phyloP scores from a whole-genome alignment of 2,113 vertebrate genomes.

The Neofelis nebulosa region DNA sequence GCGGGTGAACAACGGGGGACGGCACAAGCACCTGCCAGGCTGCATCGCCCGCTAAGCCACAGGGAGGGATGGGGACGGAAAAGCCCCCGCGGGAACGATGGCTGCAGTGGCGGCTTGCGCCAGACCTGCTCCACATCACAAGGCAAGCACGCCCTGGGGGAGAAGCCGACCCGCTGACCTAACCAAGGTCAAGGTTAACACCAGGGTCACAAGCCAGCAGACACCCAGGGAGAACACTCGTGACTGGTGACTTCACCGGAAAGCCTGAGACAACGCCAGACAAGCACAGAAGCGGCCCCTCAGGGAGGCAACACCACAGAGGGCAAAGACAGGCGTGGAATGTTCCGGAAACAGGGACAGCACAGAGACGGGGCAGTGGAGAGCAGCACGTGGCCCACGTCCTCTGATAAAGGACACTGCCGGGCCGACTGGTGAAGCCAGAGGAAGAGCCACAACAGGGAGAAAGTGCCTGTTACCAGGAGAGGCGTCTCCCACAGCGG shows the following conservation, averaged over 20 bases:
- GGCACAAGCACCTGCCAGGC: background rate
- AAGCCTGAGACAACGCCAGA: background rate
- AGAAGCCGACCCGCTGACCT: too few species aligned
- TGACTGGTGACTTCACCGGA: background rate
- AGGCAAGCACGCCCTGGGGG: background rate
- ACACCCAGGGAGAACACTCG: background rate
- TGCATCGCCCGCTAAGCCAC: too few species aligned
- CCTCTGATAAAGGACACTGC: background rate
- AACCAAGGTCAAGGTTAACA: background rate
- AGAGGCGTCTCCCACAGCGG: background rate
- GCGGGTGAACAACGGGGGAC: background rate
- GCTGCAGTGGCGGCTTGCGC: fast-evolving
- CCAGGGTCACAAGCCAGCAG: background rate
- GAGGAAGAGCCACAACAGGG: background rate
- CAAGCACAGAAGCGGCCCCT: background rate
- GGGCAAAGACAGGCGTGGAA: background rate
- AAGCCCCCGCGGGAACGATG: background rate
- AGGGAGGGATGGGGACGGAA: background rate
- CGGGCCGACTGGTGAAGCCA: background rate
- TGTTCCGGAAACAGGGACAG: background rate
- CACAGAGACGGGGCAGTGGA: background rate
- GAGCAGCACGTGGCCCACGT: background rate
- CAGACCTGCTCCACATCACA: background rate
- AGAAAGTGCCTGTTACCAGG: too few species aligned
- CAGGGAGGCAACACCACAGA: fast-evolving